Percentiles rank a stretch among this genome's conserved stretches.
These are phyloP conservation scores for Coregonus ussuriensis DNA, from an alignment of 2,797 vertebrate species.

Conservation along the genomic window DNA sequence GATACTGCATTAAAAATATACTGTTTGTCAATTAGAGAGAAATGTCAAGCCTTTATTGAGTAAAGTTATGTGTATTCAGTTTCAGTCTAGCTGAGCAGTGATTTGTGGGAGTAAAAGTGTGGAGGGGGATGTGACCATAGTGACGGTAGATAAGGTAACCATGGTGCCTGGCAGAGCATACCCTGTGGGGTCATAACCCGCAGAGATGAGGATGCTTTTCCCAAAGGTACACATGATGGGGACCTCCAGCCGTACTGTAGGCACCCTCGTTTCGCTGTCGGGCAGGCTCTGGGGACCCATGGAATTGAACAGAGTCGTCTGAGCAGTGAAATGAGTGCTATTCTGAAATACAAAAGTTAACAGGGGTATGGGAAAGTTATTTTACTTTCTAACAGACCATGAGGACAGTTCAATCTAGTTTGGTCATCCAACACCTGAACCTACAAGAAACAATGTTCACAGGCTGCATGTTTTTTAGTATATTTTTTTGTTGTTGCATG, in stretches of 20 bases:
- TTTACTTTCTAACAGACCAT: neutral
- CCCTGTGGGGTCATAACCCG: constrained; percentile 78
- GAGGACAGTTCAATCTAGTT: neutral
- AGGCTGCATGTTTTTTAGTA: neutral
- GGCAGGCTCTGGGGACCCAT: constrained; percentile 24
- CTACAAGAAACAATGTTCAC: neutral
- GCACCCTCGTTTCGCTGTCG: constrained; percentile 44
- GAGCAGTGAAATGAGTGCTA: constrained; percentile 69
- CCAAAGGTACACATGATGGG: constrained; percentile 82
- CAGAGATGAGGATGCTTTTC: constrained; percentile 77
- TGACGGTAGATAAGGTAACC: constrained; percentile 19
- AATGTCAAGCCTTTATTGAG: neutral
- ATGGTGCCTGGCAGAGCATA: constrained; percentile 50
- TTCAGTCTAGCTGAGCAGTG: neutral
- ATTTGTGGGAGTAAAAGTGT: neutral
- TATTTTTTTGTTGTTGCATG: too few species aligned
- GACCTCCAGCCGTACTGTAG: constrained; percentile 65
- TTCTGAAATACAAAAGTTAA: constrained; percentile 76
- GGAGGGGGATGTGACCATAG: constrained; percentile 19
- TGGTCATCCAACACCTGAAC: neutral
- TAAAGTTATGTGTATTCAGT: neutral
- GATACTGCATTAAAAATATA: too few species aligned
- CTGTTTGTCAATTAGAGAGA: neutral
- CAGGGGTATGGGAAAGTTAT: neutral
- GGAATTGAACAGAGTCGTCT: constrained; percentile 73